Base-by-base conservation (phyloP, 2,797 vertebrate genomes). In the Huso huso region DNA sequence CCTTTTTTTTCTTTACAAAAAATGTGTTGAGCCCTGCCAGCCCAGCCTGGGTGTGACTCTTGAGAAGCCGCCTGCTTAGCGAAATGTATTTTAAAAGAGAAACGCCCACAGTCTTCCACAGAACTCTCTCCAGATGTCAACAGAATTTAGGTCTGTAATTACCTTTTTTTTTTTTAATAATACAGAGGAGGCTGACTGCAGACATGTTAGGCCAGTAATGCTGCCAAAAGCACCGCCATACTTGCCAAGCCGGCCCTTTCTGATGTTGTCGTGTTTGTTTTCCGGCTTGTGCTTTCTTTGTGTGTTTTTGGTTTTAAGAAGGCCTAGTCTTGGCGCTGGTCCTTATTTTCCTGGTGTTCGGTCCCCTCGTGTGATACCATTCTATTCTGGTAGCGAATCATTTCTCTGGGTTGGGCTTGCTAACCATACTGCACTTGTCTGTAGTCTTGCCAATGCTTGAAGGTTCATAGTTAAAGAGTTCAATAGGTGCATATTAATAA, bases 71-170 rank as follows among this genome's bases (percentile, higher is more conserved):
- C 49, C 55, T 66, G 69, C 73, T 75, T 63, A 70, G 73, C 9
- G 67, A 62, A 79, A 80, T 79, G 73, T 77, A 66, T 80, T 78
- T 78, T 76, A 67, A 73, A 72, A 72, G 62, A 69, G 69, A 79
- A 75, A 73, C 72, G 68, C 70, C 62, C 53, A 61, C 62, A 73
- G 59, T 72, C 71, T 64, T 62, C 65, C 68, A 68, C 61, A 65
- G 66, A 69, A 74, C 67, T 70, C 68, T 66, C 71, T 78, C 62
- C 74, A 77, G 69, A 80, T 79, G 73, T 83, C 74, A 68, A 70
- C 62, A 72, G 72, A 77, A 81, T 85, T 75, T 83, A 81, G 76
- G 79, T 75, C 79, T 80, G 75, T 86, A 82, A 86, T 83, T 81
- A 83, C 72, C 74, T 18, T 18, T 18, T 78, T 77, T 75, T 78